These are phyloP conservation scores for Drosophila yooni DNA, from an alignment of 2,888 invertebrate species.

Conservation along the genomic window DNA sequence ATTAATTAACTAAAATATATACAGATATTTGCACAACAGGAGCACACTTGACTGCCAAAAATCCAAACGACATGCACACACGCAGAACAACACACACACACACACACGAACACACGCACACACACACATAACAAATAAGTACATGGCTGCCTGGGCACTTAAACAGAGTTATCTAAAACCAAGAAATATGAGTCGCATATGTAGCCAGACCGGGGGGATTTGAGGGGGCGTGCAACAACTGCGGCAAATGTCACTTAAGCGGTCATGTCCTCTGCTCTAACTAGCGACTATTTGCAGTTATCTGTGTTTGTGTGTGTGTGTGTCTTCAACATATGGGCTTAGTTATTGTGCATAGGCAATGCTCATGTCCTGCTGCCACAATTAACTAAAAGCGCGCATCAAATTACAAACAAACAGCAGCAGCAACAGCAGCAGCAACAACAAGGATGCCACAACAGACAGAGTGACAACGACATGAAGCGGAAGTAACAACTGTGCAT, in stretches of 20 bases:
- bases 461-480: conserved; percentile 70
- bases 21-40: conserved; percentile 40
- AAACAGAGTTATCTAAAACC: conserved; percentile 44
- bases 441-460: conserved; percentile 38
- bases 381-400: conserved; percentile 80
- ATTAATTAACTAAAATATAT: conserved; percentile 77
- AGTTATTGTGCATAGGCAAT: conserved; percentile 70
- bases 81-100: conserved; percentile 1
- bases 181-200: conserved; percentile 59
- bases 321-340: conserved; percentile 56
- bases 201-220: conserved; percentile 6
- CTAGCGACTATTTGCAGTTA: conserved; percentile 41
- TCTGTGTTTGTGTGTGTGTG: conserved; percentile 23
- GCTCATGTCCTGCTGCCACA: conserved; percentile 78
- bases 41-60: conserved; percentile 37
- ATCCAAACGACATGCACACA: conserved; percentile 9
- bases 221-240: conserved; percentile 41
- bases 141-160: conserved; percentile 32
- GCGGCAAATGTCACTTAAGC: conserved; percentile 68
- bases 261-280: conserved; percentile 50
- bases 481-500: conserved; percentile 74
- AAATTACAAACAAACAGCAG: conserved; percentile 73
- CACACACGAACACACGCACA: neutral
- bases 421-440: conserved; percentile 32
- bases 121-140: conserved; percentile 11